Percentiles rank a stretch among this genome's conserved stretches.
Evolutionary conservation across 1,140 invertebrate genomes (phyloP).

Genomic region (Cydia amplana): DNA sequence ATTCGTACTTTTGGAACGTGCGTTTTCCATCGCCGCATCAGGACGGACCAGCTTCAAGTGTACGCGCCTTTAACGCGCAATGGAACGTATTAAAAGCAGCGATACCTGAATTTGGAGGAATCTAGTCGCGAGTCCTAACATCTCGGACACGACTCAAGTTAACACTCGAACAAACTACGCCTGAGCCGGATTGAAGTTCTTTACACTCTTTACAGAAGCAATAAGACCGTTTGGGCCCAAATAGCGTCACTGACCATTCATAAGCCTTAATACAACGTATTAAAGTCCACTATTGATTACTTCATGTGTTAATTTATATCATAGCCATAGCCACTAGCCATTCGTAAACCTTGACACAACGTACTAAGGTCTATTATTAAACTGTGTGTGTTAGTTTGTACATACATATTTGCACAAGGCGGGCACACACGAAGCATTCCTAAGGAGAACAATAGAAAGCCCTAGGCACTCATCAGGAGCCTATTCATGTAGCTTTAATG

Average conservation of each 20-base stretch:
- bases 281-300: neutral
- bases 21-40: neutral
- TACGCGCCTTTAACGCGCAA: neutral
- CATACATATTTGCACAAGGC: conserved; percentile 9
- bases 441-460: conserved; percentile 11
- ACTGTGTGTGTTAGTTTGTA: neutral
- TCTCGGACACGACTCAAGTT: conserved; percentile 28
- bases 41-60: neutral
- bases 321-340: neutral
- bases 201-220: conserved; percentile 17
- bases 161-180: conserved; percentile 9
- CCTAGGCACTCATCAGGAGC: neutral
- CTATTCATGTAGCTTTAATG: neutral
- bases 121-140: conserved; percentile 17
- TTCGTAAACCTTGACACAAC: neutral
- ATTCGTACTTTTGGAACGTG: neutral
- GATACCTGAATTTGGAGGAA: neutral
- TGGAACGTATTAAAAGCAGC: neutral
- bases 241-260: neutral
- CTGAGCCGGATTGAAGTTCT: conserved; percentile 26
- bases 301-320: neutral
- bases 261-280: neutral
- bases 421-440: conserved; percentile 24
- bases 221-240: conserved; percentile 9
- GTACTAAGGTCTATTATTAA: neutral